These are phyloP conservation scores for Trichonephila inaurata DNA, from an alignment of 1,140 invertebrate species.

Conservation along the genomic window DNA sequence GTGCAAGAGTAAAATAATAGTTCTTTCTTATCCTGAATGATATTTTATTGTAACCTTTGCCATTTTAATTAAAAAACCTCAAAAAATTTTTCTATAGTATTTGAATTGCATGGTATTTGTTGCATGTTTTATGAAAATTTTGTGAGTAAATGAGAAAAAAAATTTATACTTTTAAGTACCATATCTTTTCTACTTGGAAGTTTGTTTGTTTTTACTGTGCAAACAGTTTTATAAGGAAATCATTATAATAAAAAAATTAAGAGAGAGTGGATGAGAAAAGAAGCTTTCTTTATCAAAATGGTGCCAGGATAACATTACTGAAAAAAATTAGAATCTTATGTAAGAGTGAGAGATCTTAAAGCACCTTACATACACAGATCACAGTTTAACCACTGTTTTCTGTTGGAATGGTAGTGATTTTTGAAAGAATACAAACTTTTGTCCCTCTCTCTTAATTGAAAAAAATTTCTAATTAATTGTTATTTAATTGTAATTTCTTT, in stretches of 20 bases:
- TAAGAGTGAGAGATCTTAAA: background rate
- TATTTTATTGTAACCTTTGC: background rate
- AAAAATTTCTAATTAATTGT: too few relatives aligned
- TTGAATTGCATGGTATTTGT: background rate
- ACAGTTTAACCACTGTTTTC: background rate
- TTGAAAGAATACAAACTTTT: background rate
- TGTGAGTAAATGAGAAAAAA: background rate
- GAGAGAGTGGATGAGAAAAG: background rate
- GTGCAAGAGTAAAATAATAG: background rate
- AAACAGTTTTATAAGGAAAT: background rate
- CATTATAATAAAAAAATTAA: background rate
- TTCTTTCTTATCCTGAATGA: background rate
- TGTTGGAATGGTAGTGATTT: background rate
- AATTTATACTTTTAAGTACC: background rate
- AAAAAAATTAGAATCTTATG: background rate
- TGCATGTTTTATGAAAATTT: background rate
- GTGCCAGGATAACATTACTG: background rate
- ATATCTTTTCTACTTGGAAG: background rate
- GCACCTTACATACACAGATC: background rate
- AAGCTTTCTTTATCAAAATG: background rate
- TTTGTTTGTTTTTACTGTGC: background rate
- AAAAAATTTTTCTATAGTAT: background rate
- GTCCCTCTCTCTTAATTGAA: background rate
- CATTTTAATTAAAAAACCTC: background rate
- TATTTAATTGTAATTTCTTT: background rate